Percentiles rank a stretch among this genome's conserved stretches.
Evolutionary conservation across 2,888 invertebrate genomes (phyloP).

Genomic region (Thymelicus lineola): DNA sequence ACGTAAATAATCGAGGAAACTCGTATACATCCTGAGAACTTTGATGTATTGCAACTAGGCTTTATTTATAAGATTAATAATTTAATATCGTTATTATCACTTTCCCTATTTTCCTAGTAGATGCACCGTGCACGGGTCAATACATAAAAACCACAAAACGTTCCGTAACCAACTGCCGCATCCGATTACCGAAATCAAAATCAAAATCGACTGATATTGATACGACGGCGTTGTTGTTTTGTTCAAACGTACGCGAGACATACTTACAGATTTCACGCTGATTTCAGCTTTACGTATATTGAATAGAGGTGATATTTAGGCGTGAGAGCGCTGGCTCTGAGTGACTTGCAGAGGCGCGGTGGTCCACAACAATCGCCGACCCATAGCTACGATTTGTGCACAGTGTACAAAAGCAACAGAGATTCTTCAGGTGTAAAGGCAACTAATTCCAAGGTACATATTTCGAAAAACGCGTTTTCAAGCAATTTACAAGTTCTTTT

Average conservation of each 20-base stretch:
- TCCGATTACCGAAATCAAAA: constrained; percentile 71
- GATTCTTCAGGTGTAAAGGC: background rate
- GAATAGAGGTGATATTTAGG: constrained; percentile 17
- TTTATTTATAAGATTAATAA: too few species aligned
- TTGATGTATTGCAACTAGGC: too few species aligned
- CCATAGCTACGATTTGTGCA: constrained; percentile 56
- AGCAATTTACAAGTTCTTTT: too few species aligned
- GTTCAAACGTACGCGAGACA: constrained; percentile 55
- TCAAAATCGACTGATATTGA: constrained; percentile 73
- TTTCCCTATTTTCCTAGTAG: too few species aligned
- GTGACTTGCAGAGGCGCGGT: constrained; percentile 78
- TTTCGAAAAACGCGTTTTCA: too few species aligned
- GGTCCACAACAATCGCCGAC: constrained; percentile 70
- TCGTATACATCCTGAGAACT: too few species aligned
- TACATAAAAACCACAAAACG: too few species aligned
- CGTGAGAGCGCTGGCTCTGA: background rate
- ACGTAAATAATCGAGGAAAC: too few species aligned
- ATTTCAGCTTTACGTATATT: constrained; percentile 42
- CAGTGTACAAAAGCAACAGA: constrained; percentile 40
- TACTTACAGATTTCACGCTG: constrained; percentile 38
- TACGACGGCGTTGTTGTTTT: constrained; percentile 62
- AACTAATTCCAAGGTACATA: too few species aligned
- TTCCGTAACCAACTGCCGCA: constrained; percentile 40
- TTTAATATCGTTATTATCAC: too few species aligned
- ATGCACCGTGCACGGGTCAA: too few species aligned